Conservation (phyloP, 2,113 vertebrate genomes). For the Brachyistius frenatus region DNA sequence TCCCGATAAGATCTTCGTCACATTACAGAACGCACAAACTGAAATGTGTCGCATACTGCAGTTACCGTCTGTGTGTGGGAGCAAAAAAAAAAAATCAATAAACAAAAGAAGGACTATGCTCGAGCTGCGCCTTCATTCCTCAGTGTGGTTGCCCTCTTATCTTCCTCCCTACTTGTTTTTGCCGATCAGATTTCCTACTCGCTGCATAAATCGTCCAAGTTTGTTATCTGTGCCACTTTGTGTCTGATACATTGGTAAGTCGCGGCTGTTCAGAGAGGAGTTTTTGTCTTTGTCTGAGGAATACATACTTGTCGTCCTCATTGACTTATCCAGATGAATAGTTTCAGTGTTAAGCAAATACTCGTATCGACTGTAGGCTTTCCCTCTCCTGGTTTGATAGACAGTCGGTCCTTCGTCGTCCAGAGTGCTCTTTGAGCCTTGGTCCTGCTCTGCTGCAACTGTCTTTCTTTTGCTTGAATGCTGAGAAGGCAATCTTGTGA, state of each 20-base stretch:
- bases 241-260: slow-evolving; percentile 70
- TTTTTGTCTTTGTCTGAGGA: slow-evolving; percentile 77
- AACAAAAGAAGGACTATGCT: not conserved
- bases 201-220: slow-evolving; percentile 92
- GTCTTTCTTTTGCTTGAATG: slow-evolving; percentile 63
- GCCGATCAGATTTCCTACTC: slow-evolving; percentile 87
- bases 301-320: slow-evolving; percentile 25
- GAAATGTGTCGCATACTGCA: not conserved
- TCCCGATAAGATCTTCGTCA: not conserved
- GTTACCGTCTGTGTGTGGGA: not conserved
- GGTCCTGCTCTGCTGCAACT: slow-evolving; percentile 33
- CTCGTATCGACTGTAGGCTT: slow-evolving; percentile 89
- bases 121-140: not conserved
- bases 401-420: not conserved
- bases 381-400: slow-evolving; percentile 27
- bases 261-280: slow-evolving; percentile 69
- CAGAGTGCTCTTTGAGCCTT: not conserved
- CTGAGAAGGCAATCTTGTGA: slow-evolving; percentile 50
- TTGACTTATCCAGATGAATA: slow-evolving; percentile 50
- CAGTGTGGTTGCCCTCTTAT: not conserved
- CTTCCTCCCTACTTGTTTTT: slow-evolving; percentile 86
- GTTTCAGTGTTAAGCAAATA: slow-evolving; percentile 82
- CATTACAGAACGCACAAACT: not conserved
- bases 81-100: not conserved
- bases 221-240: slow-evolving; percentile 87